Conservation (phyloP, 2,888 invertebrate species). For the Drosophila tripunctata region DNA sequence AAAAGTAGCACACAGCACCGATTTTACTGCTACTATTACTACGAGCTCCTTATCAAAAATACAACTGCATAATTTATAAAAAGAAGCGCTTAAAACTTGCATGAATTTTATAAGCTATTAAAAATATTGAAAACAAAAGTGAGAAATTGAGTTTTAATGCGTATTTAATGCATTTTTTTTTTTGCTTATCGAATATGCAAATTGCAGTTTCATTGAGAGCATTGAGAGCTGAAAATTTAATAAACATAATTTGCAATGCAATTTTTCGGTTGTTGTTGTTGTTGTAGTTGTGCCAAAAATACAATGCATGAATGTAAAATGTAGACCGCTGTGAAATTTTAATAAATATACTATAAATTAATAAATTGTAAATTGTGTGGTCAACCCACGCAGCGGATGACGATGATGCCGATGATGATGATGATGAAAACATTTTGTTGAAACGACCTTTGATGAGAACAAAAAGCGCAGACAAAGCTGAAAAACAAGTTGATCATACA, state of each 20-base stretch:
- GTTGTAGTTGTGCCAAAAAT: no score
- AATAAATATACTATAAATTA: conserved; percentile 10
- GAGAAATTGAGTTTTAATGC: conserved; percentile 40
- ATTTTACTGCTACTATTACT: not conserved
- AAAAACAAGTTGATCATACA: conserved; percentile 71
- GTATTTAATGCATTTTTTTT: conserved; percentile 43
- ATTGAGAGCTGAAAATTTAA: conserved; percentile 41
- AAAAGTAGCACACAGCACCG: not conserved
- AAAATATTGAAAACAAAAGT: conserved; percentile 44
- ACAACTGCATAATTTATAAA: conserved; percentile 9
- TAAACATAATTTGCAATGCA: conserved; percentile 53
- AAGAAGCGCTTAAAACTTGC: not conserved
- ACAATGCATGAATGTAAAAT: conserved; percentile 19
- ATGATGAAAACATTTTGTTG: conserved; percentile 28
- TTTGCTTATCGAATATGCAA: conserved; percentile 53
- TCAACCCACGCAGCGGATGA: conserved; percentile 35
- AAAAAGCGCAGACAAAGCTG: conserved; percentile 48
- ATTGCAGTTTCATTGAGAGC: conserved; percentile 47
- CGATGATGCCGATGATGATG: not conserved
- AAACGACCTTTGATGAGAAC: conserved; percentile 74
- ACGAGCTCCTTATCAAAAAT: conserved; percentile 1
- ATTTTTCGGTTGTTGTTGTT: conserved; percentile 9
- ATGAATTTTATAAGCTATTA: conserved; percentile 16
- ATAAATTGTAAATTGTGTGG: conserved; percentile 11
- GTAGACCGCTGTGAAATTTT: conserved; percentile 16